A percentile compares a stretch with the other conserved stretches of the same genome.
These are phyloP conservation scores for Nothocercus nigrocapillus DNA, from an alignment of 2,113 vertebrate species.

Conservation along the genomic window DNA sequence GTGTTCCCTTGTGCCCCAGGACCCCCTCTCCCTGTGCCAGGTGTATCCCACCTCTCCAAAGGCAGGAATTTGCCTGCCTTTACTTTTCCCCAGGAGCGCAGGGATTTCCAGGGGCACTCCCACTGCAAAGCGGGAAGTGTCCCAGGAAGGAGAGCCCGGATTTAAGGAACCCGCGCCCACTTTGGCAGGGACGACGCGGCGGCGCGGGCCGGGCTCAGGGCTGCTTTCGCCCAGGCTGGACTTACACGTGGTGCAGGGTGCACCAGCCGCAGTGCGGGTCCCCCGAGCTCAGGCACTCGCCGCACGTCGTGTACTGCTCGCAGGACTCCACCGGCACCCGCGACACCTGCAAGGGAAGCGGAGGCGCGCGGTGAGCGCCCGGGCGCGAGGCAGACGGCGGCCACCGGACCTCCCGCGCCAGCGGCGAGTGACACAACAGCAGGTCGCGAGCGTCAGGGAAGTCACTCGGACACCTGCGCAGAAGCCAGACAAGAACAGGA, in stretches of 20 bases:
- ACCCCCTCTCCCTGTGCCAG: too few relatives aligned
- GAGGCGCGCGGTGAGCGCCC: not conserved
- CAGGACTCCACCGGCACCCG: conserved; percentile 95
- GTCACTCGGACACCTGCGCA: not conserved
- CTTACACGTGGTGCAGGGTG: conserved; percentile 96
- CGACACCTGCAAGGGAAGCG: conserved; percentile 81
- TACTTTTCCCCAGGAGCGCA: not conserved
- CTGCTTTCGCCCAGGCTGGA: conserved; percentile 27
- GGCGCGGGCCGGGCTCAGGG: not conserved
- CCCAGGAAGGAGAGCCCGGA: not conserved
- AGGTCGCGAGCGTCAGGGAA: not conserved
- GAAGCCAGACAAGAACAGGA: not conserved
- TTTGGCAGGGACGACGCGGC: not conserved
- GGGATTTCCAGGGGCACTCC: accelerated
- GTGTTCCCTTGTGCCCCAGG: too few relatives aligned
- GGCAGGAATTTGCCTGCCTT: not conserved
- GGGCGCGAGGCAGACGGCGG: not conserved
- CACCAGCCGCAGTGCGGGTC: conserved; percentile 99
- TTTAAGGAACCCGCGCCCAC: accelerated
- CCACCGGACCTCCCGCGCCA: accelerated
- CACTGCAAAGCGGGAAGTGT: accelerated
- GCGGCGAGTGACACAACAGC: accelerated
- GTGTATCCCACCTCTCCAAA: too few relatives aligned
- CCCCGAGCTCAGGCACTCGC: conserved; percentile 95
- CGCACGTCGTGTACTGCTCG: conserved; percentile 94